These are phyloP conservation scores for Taenaris catops DNA, from an alignment of 2,888 invertebrate species.

Conservation along the genomic window DNA sequence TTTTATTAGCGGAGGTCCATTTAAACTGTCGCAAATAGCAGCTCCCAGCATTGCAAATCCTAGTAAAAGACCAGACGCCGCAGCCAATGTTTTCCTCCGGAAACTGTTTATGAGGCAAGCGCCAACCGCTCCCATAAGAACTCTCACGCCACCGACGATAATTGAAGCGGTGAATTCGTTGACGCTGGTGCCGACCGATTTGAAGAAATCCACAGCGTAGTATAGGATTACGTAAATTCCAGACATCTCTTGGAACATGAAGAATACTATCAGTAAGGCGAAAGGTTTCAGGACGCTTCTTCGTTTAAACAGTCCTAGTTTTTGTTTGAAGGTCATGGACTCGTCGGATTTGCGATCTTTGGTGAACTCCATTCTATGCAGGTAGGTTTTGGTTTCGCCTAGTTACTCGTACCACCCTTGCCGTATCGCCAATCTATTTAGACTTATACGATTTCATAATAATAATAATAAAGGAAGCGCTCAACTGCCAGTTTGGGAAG, in stretches of 20 bases:
- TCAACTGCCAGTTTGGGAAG: too few species aligned
- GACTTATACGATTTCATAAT: too few species aligned
- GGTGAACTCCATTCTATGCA: constrained; percentile 80
- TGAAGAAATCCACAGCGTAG: constrained; percentile 85
- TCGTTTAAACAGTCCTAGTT: constrained; percentile 61
- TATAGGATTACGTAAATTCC: constrained; percentile 87
- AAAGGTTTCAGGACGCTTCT: constrained; percentile 84
- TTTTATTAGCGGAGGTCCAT: constrained; percentile 66
- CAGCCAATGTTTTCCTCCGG: constrained; percentile 81
- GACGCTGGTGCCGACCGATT: constrained; percentile 82
- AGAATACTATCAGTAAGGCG: constrained; percentile 81
- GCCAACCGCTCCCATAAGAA: constrained; percentile 83
- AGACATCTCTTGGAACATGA: constrained; percentile 85
- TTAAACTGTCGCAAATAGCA: constrained; percentile 76
- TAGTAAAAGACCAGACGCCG: constrained; percentile 83
- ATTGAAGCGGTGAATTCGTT: constrained; percentile 85
- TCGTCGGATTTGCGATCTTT: constrained; percentile 59
- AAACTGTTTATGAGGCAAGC: constrained; percentile 83
- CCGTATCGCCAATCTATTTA: too few species aligned
- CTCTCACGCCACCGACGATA: constrained; percentile 83
- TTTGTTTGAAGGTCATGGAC: constrained; percentile 55
- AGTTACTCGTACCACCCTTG: too few species aligned
- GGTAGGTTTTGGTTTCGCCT: too few species aligned
- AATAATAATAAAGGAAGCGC: too few species aligned
- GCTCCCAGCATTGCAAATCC: constrained; percentile 83